Base-by-base conservation (phyloP, 2,797 vertebrate species). In the Hylomyscus alleni region DNA sequence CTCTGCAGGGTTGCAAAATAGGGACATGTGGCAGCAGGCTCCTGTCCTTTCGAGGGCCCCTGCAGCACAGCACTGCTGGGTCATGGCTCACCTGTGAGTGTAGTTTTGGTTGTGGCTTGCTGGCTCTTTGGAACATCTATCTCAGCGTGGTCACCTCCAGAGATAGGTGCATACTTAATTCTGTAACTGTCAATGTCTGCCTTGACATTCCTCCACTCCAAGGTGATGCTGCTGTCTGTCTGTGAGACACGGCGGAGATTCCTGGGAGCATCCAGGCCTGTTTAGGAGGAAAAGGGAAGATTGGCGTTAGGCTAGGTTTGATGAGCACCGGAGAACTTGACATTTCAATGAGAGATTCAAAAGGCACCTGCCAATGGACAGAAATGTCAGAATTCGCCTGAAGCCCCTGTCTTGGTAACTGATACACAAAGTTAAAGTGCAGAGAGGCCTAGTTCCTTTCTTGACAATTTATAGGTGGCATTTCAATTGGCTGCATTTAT, bases 91-190 rank as follows among this genome's bases (percentile, higher is more conserved):
- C 99, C 99, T 26, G 98, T 99, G 96, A 99, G 99, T 0, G 98
- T 99, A 89, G 99, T 99, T 98, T 99, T 99, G 73, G 99, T 99
- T 77, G 98, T 99, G 93, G 98, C 98, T 93, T 99, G 98, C 54
- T 92, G 98, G 94, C 99, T 99, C 8, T 98, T 98, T 5, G 99
- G 98, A 97, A 99, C 99, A 0, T 99, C 99, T 34, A 99, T 90
- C 97, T 99, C 99, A 0, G 99, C 98, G 0, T 99, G 99, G 72
- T 99, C 99, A 0, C 99, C 99, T 91, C 99, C 99, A 17, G 99
- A 99, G 97, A 99, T 99, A 67, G 99, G 99, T 37, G 99, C 99
- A 0, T 99, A 99, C 97, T 99, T 99, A 94, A 99, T 99, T 77
- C 99, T 98, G 91, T 99, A 99, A 96, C 96, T 99, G 89, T 99